Conservation (phyloP, 2,113 vertebrate genomes). For the Nycticebus coucang region DNA sequence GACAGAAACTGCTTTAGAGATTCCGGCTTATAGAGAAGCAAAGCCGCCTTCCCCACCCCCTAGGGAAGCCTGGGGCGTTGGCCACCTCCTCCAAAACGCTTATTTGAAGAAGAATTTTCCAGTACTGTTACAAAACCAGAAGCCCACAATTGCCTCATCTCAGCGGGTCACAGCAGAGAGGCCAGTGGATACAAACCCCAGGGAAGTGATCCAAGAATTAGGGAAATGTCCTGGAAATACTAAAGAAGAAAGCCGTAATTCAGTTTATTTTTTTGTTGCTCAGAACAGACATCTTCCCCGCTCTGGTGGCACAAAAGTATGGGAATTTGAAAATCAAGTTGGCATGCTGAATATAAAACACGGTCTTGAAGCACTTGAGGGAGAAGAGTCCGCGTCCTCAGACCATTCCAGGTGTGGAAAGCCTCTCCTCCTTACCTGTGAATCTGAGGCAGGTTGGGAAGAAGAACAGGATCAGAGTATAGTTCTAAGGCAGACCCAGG, state of each 20-base stretch:
- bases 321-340: conserved; percentile 69
- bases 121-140: conserved; percentile 46
- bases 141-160: neutral
- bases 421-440: conserved; percentile 73
- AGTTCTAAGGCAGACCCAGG: neutral
- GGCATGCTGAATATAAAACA: conserved; percentile 68
- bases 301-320: conserved; percentile 47
- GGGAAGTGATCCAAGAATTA: conserved; percentile 1
- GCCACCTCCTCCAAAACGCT: conserved; percentile 47
- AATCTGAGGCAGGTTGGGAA: conserved; percentile 43
- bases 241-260: conserved; percentile 44
- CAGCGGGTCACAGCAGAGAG: conserved; percentile 64
- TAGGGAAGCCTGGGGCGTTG: conserved; percentile 65
- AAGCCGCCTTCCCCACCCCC: conserved; percentile 6
- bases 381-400: conserved; percentile 52
- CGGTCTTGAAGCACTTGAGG: neutral
- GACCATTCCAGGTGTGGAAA: conserved; percentile 10
- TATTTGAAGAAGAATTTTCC: conserved; percentile 52
- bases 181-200: conserved; percentile 37
- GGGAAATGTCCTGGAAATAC: neutral
- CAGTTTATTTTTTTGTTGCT: conserved; percentile 67
- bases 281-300: conserved; percentile 72
- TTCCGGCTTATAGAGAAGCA: conserved; percentile 68
- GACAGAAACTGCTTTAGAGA: conserved; percentile 81
- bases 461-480: neutral